Evolutionary conservation across 1,140 invertebrate species (phyloP), one percentile per base, ranked within the genome.

Genomic region (Acromyrmex charruanus): DNA sequence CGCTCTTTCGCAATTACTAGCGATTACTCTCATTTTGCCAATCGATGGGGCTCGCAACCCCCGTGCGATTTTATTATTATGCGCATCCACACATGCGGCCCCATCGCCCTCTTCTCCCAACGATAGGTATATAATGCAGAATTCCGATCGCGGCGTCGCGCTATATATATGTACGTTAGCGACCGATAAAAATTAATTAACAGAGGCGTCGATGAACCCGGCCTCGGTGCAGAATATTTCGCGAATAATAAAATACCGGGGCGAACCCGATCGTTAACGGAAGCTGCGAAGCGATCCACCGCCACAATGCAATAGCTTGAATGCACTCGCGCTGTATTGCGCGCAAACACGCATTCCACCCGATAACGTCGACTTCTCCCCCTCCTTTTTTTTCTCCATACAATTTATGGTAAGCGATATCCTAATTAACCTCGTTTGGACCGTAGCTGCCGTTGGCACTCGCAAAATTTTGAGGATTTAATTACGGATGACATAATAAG

Each of bases 121-220:
- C 39, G 66, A 35, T 31, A 12, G 69, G 49, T 81, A 71, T 86
- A 77, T 81, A 89, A 88, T 65, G 65, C 75, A 75, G 71, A 87
- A 89, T 87, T 82, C 88, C 88, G 66, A 89, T 89, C 58, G 84
- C 66, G 16, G 51, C 39, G 35, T 53, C 66, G 79, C n/a, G 21
- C 74, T 10, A 44, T 49, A 72, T 72, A 72, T 51, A 28, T 44
- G 75, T 71, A 18, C 80, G 82, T 75, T 61, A 10, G 75, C 58
- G 88, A n/a, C 69, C 85, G 89, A 90, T 90, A 89, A 89, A 90
- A 90, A 90, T 89, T 90, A 90, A 90, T 89, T 90, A 90, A 90
- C 88, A 89, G 88, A 55, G 66, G 51, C 72, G 71, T 16, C 82
- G 84, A 68, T 79, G 79, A 79, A 79, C 74, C 77, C 31, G 39